A percentile compares a stretch with the other conserved stretches of the same genome.
These are phyloP conservation scores for Cerceris ruficornis DNA, from an alignment of 2,888 invertebrate genomes.

Conservation along the genomic window DNA sequence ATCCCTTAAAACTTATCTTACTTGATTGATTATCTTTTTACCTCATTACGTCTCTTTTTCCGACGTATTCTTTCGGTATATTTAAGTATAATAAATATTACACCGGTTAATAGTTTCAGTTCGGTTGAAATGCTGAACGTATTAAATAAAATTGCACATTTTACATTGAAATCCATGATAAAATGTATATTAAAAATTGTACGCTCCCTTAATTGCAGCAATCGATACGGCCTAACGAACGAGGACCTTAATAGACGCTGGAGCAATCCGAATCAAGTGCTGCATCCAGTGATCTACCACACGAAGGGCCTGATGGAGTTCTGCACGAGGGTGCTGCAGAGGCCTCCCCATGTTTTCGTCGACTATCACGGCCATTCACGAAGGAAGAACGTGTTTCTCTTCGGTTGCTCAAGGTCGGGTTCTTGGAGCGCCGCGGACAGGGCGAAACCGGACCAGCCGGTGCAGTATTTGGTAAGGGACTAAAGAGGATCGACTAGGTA, in stretches of 20 bases:
- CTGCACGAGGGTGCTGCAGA: conserved; percentile 84
- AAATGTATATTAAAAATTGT: neutral
- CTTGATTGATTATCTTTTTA: no score
- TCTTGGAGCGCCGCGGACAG: conserved; percentile 87
- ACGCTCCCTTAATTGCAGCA: conserved; percentile 82
- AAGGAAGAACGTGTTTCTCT: conserved; percentile 92
- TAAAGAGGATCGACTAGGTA: conserved; percentile 48
- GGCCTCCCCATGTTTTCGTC: conserved; percentile 86
- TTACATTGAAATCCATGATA: no score
- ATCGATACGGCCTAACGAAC: conserved; percentile 92
- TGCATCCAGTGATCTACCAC: conserved; percentile 93
- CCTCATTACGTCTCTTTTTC: no score
- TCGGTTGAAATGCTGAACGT: no score
- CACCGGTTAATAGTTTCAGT: no score
- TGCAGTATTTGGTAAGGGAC: conserved; percentile 84
- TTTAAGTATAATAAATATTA: no score
- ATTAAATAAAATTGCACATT: no score
- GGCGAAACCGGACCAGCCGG: conserved; percentile 83
- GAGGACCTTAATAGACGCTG: conserved; percentile 94
- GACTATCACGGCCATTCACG: conserved; percentile 93
- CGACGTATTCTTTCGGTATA: no score
- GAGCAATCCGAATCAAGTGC: conserved; percentile 88
- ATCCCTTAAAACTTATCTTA: no score
- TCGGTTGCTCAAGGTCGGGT: conserved; percentile 89
- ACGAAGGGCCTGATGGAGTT: conserved; percentile 89